Conservation (phyloP, 2,888 invertebrate species). For the Amphipoea oculea region DNA sequence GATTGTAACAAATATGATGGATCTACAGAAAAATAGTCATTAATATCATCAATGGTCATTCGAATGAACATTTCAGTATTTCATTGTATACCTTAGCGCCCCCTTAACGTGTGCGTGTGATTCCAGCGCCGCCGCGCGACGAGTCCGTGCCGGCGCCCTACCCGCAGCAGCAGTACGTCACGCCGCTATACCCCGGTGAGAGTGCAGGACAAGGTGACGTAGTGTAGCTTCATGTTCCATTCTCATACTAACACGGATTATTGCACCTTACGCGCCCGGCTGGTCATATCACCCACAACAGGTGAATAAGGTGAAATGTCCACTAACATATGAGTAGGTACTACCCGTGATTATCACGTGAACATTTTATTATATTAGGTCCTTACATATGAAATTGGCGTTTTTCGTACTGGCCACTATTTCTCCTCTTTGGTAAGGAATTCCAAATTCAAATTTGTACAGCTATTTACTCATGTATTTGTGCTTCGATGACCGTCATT, state of each 20-base stretch:
- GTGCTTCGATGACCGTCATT: too few species aligned
- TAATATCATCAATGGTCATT: not conserved
- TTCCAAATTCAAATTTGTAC: too few species aligned
- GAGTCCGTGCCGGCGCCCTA: slow-evolving; percentile 71
- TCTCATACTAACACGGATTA: slow-evolving; percentile 19
- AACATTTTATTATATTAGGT: not conserved
- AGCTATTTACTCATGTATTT: too few species aligned
- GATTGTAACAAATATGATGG: not conserved
- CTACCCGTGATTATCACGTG: too few species aligned
- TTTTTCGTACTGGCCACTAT: too few species aligned
- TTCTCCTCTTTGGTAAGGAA: too few species aligned
- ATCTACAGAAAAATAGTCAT: not conserved
- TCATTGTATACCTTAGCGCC: not conserved
- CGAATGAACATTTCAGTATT: not conserved
- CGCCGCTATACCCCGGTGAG: slow-evolving; percentile 62
- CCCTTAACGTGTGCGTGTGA: slow-evolving; percentile 4
- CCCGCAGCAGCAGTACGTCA: slow-evolving; percentile 81
- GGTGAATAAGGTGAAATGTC: not conserved
- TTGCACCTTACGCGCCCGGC: not conserved
- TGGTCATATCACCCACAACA: not conserved
- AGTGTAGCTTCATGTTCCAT: slow-evolving; percentile 7
- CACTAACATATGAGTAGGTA: slow-evolving; percentile 1
- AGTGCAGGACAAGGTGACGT: slow-evolving; percentile 22
- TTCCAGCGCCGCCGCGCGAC: slow-evolving; percentile 64
- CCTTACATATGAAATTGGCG: too few species aligned